phyloP scores from a whole-genome alignment of 1,140 invertebrate species.

The Argopecten irradians region DNA sequence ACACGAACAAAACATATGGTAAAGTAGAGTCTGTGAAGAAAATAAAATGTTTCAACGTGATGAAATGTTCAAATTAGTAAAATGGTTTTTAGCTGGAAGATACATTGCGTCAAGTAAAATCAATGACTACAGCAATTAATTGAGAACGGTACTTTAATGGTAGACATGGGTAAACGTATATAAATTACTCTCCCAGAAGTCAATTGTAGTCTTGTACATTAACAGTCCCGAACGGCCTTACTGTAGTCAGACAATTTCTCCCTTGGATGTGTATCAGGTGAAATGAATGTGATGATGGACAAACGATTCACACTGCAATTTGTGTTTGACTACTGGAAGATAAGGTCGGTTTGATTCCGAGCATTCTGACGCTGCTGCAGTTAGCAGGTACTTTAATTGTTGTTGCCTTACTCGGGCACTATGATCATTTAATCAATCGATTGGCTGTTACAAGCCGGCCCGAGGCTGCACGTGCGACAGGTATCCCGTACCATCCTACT shows the following conservation, averaged over 20 bases:
- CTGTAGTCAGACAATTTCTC: not conserved
- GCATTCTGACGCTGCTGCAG: not conserved
- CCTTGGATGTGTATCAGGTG: not conserved
- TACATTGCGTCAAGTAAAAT: not conserved
- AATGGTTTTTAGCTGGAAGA: not conserved
- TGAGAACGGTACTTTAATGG: not conserved
- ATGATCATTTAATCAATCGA: conserved; percentile 22
- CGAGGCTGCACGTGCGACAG: conserved; percentile 4
- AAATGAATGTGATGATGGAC: conserved; percentile 15
- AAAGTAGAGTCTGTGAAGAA: not conserved
- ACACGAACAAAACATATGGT: not conserved
- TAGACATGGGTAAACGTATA: not conserved
- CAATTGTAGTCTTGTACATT: not conserved
- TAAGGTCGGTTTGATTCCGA: not conserved
- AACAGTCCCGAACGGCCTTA: not conserved
- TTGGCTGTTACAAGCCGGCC: conserved; percentile 3
- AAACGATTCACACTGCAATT: conserved; percentile 11
- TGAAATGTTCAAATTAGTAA: not conserved
- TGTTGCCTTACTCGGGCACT: not conserved
- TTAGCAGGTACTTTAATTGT: not conserved
- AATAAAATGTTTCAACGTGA: not conserved
- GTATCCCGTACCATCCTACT: conserved; percentile 14
- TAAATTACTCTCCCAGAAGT: not conserved
- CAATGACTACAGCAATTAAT: not conserved
- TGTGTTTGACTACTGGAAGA: conserved; percentile 16